A percentile compares a stretch with the other conserved stretches of the same genome.
Evolutionary conservation across 2,113 vertebrate genomes (phyloP).

Genomic region (Chrysemys picta): DNA sequence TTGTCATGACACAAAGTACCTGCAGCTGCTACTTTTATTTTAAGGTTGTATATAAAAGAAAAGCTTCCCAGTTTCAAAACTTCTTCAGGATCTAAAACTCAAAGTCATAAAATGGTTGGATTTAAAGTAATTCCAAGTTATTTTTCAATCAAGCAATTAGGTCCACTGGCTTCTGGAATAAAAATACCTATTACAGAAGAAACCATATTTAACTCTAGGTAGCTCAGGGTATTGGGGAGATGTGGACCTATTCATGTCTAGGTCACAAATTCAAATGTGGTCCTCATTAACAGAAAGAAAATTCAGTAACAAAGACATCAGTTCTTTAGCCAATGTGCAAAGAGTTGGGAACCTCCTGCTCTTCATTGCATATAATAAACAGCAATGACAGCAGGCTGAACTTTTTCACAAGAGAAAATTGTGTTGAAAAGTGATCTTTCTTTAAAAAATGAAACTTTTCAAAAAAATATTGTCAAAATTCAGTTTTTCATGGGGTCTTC

Average conservation of each 20-base stretch:
- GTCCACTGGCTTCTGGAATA: background rate
- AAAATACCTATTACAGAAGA: slow-evolving; percentile 10
- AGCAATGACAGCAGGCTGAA: background rate
- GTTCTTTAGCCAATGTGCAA: background rate
- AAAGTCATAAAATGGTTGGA: background rate
- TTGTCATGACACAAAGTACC: background rate
- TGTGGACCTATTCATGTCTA: slow-evolving; percentile 28
- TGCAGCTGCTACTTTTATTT: background rate
- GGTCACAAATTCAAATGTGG: slow-evolving; percentile 47
- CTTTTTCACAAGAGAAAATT: background rate
- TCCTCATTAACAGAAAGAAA: slow-evolving; percentile 50
- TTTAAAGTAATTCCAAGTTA: fast-evolving
- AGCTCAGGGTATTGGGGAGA: background rate
- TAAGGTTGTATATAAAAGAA: background rate
- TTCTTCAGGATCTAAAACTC: background rate
- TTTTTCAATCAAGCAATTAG: background rate
- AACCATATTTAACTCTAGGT: slow-evolving; percentile 29
- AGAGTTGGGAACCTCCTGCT: background rate
- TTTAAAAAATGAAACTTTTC: background rate
- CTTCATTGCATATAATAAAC: background rate
- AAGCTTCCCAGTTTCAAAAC: background rate
- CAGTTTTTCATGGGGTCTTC: background rate
- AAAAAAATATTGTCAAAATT: background rate
- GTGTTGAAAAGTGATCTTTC: background rate
- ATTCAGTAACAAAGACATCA: slow-evolving; percentile 31